phyloP scores from a whole-genome alignment of 2,113 vertebrate species.

The Bubo scandiacus region DNA sequence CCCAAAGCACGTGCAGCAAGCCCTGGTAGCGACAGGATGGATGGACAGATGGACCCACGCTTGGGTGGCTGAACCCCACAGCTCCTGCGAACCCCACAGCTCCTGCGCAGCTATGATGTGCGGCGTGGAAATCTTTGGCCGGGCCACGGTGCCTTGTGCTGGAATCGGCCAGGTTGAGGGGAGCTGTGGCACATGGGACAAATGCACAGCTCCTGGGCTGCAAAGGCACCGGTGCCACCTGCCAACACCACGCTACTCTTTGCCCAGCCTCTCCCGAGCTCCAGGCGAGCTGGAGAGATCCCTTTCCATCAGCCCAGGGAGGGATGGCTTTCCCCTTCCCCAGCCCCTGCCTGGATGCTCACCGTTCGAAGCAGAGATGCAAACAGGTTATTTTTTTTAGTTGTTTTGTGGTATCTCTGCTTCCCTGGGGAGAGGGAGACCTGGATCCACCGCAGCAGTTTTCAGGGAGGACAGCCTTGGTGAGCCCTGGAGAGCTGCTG shows the following conservation, averaged over 20 bases:
- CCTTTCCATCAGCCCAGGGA: not conserved
- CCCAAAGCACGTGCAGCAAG: not conserved
- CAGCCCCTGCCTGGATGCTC: not conserved
- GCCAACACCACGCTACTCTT: not conserved
- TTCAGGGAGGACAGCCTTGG: no score
- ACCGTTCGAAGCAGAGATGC: not conserved
- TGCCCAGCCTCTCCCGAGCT: not conserved
- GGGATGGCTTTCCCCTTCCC: not conserved
- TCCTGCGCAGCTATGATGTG: rapidly evolving
- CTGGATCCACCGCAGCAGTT: not conserved
- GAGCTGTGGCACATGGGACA: not conserved
- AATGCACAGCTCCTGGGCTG: rapidly evolving
- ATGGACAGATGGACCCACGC: rapidly evolving
- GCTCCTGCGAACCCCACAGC: not conserved
- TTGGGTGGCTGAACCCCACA: not conserved
- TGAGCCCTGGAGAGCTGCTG: not conserved
- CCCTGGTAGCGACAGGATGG: not conserved
- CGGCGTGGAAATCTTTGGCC: rapidly evolving
- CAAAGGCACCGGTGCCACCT: not conserved
- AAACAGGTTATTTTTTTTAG: not conserved
- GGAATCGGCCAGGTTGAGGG: rapidly evolving
- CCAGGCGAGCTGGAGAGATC: not conserved
- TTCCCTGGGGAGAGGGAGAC: not conserved
- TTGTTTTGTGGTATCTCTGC: not conserved
- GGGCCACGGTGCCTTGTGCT: rapidly evolving